These are phyloP conservation scores for Meles meles DNA, from an alignment of 2,113 vertebrate species.

Conservation along the genomic window DNA sequence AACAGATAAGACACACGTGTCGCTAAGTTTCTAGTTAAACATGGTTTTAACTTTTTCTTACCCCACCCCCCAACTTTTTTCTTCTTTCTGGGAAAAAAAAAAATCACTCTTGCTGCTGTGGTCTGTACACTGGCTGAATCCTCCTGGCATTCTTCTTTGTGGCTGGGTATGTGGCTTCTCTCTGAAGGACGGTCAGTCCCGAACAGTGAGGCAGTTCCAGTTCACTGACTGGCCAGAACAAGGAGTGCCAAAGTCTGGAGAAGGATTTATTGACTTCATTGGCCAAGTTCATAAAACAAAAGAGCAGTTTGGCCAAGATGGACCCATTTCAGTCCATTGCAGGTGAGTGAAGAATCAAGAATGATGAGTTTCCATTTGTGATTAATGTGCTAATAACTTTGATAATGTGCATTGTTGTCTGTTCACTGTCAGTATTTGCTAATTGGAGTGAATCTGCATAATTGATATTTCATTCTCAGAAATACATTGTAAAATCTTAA, in stretches of 20 bases:
- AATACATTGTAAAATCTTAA: neutral
- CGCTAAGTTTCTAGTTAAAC: neutral
- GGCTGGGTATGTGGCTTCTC: slow-evolving; percentile 45
- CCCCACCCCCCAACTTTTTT: neutral
- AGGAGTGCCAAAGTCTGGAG: slow-evolving; percentile 99
- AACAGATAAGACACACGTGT: neutral
- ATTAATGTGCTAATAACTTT: neutral
- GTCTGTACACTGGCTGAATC: neutral
- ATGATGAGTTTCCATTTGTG: neutral
- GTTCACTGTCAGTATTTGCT: neutral
- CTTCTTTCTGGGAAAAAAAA: neutral
- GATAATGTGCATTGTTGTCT: neutral
- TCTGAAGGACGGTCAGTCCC: slow-evolving; percentile 95
- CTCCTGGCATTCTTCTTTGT: neutral
- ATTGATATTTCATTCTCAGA: neutral
- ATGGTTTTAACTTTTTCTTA: neutral
- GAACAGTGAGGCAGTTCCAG: slow-evolving; percentile 98
- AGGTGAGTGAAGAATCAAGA: slow-evolving; percentile 85
- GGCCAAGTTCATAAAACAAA: slow-evolving; percentile 99
- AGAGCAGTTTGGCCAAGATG: slow-evolving; percentile 99
- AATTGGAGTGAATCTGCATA: neutral
- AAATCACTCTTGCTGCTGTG: neutral
- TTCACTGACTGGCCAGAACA: slow-evolving; percentile 99
- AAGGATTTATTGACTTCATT: slow-evolving; percentile 99
- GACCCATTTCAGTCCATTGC: slow-evolving; percentile 99